Conservation (phyloP, 2,797 vertebrate genomes). For the Hippocampus kuda region DNA sequence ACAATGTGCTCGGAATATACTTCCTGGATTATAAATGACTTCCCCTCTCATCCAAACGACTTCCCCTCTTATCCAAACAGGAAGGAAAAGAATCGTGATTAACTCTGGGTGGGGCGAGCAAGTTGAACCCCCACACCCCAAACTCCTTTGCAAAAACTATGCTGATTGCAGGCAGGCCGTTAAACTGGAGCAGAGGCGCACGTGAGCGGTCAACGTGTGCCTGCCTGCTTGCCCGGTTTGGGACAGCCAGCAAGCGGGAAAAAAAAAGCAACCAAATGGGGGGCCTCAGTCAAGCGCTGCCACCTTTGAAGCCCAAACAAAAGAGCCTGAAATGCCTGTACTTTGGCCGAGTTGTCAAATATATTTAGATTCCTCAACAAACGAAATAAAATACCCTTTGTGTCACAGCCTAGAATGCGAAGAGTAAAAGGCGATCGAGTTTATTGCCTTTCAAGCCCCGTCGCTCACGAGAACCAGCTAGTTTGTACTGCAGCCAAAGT, state of each 20-base stretch:
- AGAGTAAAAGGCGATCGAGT: constrained; percentile 35
- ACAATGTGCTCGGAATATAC: constrained; percentile 47
- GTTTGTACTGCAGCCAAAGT: constrained; percentile 46
- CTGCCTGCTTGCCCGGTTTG: constrained; percentile 3
- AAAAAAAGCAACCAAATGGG: background rate
- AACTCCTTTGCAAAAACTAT: background rate
- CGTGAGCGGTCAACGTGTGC: constrained; percentile 1
- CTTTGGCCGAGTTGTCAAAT: constrained; percentile 26
- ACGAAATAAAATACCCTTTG: constrained; percentile 48
- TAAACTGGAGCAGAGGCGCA: background rate
- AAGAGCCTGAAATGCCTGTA: constrained; percentile 18
- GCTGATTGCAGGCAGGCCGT: background rate
- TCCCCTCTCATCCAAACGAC: constrained; percentile 43
- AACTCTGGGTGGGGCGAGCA: constrained; percentile 24
- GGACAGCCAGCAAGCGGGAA: constrained; percentile 6
- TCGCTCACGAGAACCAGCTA: constrained; percentile 36
- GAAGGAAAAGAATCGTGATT: constrained; percentile 40
- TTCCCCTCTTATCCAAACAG: constrained; percentile 46
- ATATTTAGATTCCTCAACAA: constrained; percentile 36
- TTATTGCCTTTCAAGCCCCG: constrained; percentile 41
- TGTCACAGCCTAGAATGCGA: constrained; percentile 23
- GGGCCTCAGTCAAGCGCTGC: constrained; percentile 7
- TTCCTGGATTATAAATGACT: constrained; percentile 45
- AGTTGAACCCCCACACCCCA: background rate
- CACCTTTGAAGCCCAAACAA: constrained; percentile 21